phyloP scores from a whole-genome alignment of 2,888 invertebrate species.

The Latrodectus hesperus region DNA sequence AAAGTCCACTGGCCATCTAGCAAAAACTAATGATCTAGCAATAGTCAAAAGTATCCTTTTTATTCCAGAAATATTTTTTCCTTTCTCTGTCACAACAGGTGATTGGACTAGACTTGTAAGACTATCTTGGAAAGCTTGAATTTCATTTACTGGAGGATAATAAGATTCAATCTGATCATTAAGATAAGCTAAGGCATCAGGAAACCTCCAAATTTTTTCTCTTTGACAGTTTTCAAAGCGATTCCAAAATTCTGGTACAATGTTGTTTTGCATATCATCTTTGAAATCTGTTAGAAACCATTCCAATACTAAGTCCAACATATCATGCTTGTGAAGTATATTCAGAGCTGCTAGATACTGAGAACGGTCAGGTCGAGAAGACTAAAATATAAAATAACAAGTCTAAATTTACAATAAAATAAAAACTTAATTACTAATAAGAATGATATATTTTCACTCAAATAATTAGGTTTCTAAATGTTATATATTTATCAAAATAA shows the following conservation, averaged over 20 bases:
- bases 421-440: too few relatives aligned
- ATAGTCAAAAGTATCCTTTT: constrained; percentile 32
- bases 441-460: too few relatives aligned
- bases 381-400: neutral
- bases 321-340: constrained; percentile 57
- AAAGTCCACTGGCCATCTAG: constrained; percentile 69
- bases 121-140: constrained; percentile 40
- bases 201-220: constrained; percentile 50
- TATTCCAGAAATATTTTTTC: neutral
- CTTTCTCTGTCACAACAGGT: constrained; percentile 22
- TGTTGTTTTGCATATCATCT: constrained; percentile 50
- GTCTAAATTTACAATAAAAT: too few relatives aligned
- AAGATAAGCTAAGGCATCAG: constrained; percentile 54
- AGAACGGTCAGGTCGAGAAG: constrained; percentile 2
- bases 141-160: constrained; percentile 40
- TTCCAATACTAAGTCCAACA: constrained; percentile 56
- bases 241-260: constrained; percentile 67
- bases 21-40: constrained; percentile 61
- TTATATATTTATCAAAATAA: too few relatives aligned
- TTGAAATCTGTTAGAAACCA: constrained; percentile 57
- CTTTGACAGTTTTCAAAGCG: constrained; percentile 20
- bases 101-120: constrained; percentile 37
- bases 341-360: constrained; percentile 42
- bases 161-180: constrained; percentile 39
- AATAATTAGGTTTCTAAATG: too few relatives aligned